Percentiles rank a stretch among this genome's conserved stretches.
These are phyloP conservation scores for Nothobranchius kuhntae DNA, from an alignment of 2,113 vertebrate species.

Conservation along the genomic window DNA sequence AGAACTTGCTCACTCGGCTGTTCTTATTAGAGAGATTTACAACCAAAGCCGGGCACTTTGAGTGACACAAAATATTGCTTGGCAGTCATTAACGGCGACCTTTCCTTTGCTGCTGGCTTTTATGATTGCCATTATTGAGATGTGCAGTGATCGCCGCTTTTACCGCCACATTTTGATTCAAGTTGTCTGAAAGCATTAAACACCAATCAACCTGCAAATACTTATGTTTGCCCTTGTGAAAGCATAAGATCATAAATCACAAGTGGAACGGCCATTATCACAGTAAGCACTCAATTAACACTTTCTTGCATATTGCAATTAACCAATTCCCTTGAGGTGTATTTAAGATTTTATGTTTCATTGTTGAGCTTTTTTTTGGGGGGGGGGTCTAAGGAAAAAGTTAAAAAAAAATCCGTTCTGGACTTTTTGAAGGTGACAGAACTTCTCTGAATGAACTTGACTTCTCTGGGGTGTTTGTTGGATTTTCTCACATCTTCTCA, in stretches of 20 bases:
- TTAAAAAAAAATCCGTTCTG: background rate
- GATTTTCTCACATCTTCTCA: slow-evolving; percentile 9
- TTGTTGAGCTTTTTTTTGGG: background rate
- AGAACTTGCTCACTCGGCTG: slow-evolving; percentile 8
- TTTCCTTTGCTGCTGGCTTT: slow-evolving; percentile 47
- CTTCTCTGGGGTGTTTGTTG: slow-evolving; percentile 8
- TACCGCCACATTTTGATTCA: slow-evolving; percentile 32
- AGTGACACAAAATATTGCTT: slow-evolving; percentile 45
- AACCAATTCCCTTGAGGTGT: slow-evolving; percentile 3
- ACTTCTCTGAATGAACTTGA: slow-evolving; percentile 50
- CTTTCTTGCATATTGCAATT: slow-evolving; percentile 19
- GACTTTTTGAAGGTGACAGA: slow-evolving; percentile 38
- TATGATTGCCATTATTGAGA: slow-evolving; percentile 48
- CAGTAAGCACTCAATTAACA: slow-evolving; percentile 21
- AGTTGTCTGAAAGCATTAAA: slow-evolving; percentile 22
- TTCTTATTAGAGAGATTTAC: slow-evolving; percentile 40
- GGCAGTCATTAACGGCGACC: slow-evolving; percentile 41
- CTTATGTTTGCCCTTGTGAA: slow-evolving; percentile 41
- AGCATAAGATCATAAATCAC: slow-evolving; percentile 27
- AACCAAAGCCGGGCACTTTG: slow-evolving; percentile 20
- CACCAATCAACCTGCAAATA: slow-evolving; percentile 21
- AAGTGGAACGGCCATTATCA: slow-evolving; percentile 19
- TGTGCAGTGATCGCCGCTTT: slow-evolving; percentile 43
- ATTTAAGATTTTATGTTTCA: slow-evolving; percentile 9
- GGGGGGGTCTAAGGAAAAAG: slow-evolving; percentile 9